A percentile compares a stretch with the other conserved stretches of the same genome.
phyloP scores from a whole-genome alignment of 2,797 vertebrate species.

The Acanthurus tractus region DNA sequence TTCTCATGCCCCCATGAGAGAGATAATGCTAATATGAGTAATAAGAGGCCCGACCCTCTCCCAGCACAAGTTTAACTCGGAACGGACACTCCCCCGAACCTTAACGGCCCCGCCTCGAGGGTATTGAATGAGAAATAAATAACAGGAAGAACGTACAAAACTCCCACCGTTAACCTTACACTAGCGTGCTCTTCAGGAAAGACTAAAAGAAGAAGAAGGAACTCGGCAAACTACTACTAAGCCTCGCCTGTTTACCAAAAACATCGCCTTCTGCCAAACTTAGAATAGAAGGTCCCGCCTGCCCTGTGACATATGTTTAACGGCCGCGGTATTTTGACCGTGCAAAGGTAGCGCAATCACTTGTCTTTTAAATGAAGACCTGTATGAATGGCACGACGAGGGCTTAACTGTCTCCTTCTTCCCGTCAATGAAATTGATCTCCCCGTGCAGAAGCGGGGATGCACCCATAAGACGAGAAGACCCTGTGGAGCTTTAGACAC shows the following conservation, averaged over 20 bases:
- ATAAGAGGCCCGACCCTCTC: slow-evolving; percentile 59
- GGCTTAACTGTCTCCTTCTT: slow-evolving; percentile 74
- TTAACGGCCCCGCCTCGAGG: slow-evolving; percentile 66
- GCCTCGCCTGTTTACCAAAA: slow-evolving; percentile 75
- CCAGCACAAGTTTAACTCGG: slow-evolving; percentile 49
- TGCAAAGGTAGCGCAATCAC: slow-evolving; percentile 84
- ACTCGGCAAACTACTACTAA: slow-evolving; percentile 79
- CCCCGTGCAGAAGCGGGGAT: no score
- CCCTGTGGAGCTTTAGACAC: slow-evolving; percentile 82
- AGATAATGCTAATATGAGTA: slow-evolving; percentile 76
- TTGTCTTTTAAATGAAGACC: no score
- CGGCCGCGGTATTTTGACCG: slow-evolving; percentile 79
- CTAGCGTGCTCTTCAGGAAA: slow-evolving; percentile 51
- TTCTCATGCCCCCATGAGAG: background rate
- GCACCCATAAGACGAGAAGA: slow-evolving; percentile 80
- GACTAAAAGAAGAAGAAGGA: slow-evolving; percentile 77
- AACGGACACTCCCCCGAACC: slow-evolving; percentile 56
- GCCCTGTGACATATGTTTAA: slow-evolving; percentile 79
- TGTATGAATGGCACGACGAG: slow-evolving; percentile 79
- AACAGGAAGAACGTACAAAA: no score
- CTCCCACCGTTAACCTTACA: slow-evolving; percentile 73
- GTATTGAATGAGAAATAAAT: no score
- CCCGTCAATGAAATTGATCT: slow-evolving; percentile 49
- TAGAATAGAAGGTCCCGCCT: slow-evolving; percentile 77
- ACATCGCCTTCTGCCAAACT: slow-evolving; percentile 57